Base-by-base conservation (phyloP, 2,888 invertebrate genomes). In the Dendrolimus pini region DNA sequence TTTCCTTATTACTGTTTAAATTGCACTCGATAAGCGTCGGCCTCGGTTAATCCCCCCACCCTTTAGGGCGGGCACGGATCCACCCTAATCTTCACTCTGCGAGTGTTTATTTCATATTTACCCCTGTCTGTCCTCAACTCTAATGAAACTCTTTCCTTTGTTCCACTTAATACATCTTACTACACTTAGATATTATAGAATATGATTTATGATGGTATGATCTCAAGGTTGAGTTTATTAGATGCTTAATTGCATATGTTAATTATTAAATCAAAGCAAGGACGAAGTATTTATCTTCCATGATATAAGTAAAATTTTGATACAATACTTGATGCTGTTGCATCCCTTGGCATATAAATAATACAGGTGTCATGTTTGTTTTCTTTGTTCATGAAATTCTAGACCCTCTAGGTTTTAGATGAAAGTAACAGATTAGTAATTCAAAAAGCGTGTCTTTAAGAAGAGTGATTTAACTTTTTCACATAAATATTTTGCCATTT, bases 111-210 rank as follows among this genome's bases (percentile, higher is more conserved):
- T 77, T 83, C 75, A 82, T 58, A 58, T 58, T 58, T 58, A 58
- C 55, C 58, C 55, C 54, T 65, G 69, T 67, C 69, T 70, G 72
- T 71, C 71, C 72, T 66, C 63, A 61, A 54, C 65, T 67, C 66
- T 82, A 78, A 82, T 83, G 78, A 82, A 80, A 82, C 74, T 76
- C 72, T 72, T 70, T 60, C 69, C 68, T 72, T 77, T 75, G 70
- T 76, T 74, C 72, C 65, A 67, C 67, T 70, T 66, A 65, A 68
- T 52, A 55, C 55, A 30, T 41, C 41, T 52, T 13, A 54, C 47
- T 47, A 12, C 30, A 30, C 1, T 30, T 6, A 30, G 3, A 30
- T 30, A 30, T 6, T 47, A 47, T 10, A 47, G 9, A 47, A 47
- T 7, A 12, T 47, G 47, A 47, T 47, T 47, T 9, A 47, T 47